phyloP scores from a whole-genome alignment of 2,888 invertebrate genomes.

The Pseudoips prasinana region DNA sequence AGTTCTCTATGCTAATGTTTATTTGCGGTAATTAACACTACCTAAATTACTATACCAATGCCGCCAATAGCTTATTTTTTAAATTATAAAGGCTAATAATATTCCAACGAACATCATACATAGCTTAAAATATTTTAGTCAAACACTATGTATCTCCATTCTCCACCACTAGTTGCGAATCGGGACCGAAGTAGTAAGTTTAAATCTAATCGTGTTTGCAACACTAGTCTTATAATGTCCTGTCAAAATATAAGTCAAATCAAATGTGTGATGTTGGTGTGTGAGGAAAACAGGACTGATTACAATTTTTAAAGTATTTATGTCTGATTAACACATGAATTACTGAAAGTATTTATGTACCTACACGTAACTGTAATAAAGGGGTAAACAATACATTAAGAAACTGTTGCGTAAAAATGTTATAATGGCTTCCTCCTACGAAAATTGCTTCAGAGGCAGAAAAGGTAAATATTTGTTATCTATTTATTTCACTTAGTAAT shows the following conservation, averaged over 20 bases:
- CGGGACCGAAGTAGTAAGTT: no score
- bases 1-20: no score
- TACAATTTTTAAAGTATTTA: conserved; percentile 41
- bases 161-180: no score
- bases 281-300: conserved; percentile 56
- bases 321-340: conserved; percentile 33
- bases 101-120: no score
- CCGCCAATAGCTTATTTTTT: no score
- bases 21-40: no score
- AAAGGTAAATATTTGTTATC: conserved; percentile 63
- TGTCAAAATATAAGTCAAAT: conserved; percentile 33
- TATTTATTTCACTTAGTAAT: conserved; percentile 12
- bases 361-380: conserved; percentile 22
- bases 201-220: no score
- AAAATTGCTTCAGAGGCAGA: conserved; percentile 75
- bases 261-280: conserved; percentile 43
- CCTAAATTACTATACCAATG: no score
- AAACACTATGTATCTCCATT: no score
- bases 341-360: conserved; percentile 34
- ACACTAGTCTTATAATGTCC: not conserved
- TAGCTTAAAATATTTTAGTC: no score
- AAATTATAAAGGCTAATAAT: no score
- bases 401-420: conserved; percentile 49
- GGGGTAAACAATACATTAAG: conserved; percentile 17
- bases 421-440: conserved; percentile 71